These are phyloP conservation scores for Tarsius wallacei DNA, from an alignment of 2,797 vertebrate genomes.

Conservation along the genomic window DNA sequence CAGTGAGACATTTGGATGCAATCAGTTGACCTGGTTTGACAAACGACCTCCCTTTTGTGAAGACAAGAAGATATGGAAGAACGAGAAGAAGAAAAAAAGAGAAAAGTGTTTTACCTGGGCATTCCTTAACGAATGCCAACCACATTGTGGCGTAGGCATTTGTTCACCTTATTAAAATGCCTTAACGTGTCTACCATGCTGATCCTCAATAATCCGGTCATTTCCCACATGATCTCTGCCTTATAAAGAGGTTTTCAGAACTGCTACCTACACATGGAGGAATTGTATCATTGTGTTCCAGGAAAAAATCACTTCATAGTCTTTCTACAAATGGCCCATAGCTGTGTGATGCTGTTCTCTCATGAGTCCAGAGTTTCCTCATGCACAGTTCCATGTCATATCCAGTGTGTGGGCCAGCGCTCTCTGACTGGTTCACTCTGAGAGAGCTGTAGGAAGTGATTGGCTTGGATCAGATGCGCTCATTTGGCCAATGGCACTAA, in stretches of 20 bases:
- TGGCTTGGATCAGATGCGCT: neutral
- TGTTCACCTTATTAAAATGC: neutral
- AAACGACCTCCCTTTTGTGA: neutral
- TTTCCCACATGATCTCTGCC: accelerated
- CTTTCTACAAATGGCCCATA: accelerated
- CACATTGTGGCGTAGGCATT: accelerated
- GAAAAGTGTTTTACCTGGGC: accelerated
- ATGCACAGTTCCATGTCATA: accelerated
- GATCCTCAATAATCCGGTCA: neutral
- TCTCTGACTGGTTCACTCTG: neutral
- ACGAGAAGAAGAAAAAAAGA: too few relatives aligned
- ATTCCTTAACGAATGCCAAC: accelerated
- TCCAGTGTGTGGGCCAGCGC: accelerated
- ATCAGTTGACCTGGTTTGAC: neutral
- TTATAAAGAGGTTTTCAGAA: neutral
- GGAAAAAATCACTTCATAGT: too few relatives aligned
- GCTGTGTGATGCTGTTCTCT: accelerated
- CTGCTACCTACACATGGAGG: accelerated
- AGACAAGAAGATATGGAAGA: neutral
- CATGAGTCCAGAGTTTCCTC: neutral
- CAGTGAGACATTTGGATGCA: accelerated
- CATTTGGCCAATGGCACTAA: too few relatives aligned
- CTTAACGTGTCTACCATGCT: accelerated
- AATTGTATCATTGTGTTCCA: neutral
- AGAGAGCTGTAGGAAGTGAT: neutral